These are phyloP conservation scores for Pollenia griseotomentosa DNA, from an alignment of 2,888 invertebrate genomes.

Conservation along the genomic window DNA sequence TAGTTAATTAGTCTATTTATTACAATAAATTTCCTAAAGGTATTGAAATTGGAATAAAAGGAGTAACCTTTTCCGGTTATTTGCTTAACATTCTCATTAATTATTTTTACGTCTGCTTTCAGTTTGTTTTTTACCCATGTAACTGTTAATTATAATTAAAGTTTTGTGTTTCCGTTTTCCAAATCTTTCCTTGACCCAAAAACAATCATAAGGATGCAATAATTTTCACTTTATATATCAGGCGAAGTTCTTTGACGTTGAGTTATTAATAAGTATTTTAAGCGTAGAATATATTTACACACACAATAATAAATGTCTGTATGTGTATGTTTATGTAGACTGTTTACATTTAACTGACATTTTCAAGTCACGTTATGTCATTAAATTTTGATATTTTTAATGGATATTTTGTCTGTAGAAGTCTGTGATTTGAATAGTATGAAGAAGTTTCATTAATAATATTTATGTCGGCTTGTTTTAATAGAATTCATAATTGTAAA, in stretches of 20 bases:
- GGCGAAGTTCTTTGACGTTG: not conserved
- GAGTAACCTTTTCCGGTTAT: too few species aligned
- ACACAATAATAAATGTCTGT: not conserved
- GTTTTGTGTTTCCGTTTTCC: too few species aligned
- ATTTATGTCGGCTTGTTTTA: not conserved
- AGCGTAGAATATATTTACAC: not conserved
- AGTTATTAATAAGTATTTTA: slow-evolving; percentile 17
- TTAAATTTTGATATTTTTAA: slow-evolving; percentile 44
- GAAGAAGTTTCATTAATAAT: not conserved
- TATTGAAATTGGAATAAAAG: too few species aligned
- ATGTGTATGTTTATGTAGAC: not conserved
- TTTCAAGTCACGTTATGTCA: slow-evolving; percentile 35
- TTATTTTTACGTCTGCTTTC: too few species aligned
- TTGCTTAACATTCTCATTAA: too few species aligned
- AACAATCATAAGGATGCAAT: too few species aligned
- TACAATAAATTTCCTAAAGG: too few species aligned
- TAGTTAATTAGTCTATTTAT: too few species aligned
- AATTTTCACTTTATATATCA: too few species aligned
- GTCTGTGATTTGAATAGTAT: not conserved
- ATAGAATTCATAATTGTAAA: not conserved
- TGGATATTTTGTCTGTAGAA: slow-evolving; percentile 22
- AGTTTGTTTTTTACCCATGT: too few species aligned
- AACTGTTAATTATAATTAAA: too few species aligned
- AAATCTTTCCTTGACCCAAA: too few species aligned
- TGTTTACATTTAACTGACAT: slow-evolving; percentile 2